phyloP scores from a whole-genome alignment of 2,888 invertebrate genomes.

The Amphipoea oculea region DNA sequence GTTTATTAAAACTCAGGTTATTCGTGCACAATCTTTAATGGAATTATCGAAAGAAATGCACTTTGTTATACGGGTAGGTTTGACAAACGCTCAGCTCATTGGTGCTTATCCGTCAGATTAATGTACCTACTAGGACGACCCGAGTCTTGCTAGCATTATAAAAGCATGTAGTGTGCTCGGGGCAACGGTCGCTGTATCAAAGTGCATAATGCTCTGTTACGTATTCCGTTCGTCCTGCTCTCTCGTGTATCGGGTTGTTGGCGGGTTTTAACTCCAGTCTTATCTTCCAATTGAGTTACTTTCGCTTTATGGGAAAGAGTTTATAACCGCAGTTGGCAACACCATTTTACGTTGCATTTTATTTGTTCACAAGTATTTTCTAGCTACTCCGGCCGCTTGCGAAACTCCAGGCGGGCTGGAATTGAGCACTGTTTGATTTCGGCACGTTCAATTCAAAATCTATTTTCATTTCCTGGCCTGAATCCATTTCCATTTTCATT shows the following conservation, averaged over 20 bases:
- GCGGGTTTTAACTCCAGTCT: constrained; percentile 37
- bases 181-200: constrained; percentile 21
- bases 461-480: constrained; percentile 74
- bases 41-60: not conserved
- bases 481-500: constrained; percentile 75
- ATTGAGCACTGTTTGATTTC: constrained; percentile 72
- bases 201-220: constrained; percentile 20
- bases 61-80: not conserved
- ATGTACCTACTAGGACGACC: not conserved
- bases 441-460: constrained; percentile 73
- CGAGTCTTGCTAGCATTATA: constrained; percentile 2
- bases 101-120: not conserved
- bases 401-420: constrained; percentile 55
- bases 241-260: constrained; percentile 39
- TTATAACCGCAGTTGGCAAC: constrained; percentile 49
- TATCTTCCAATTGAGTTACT: constrained; percentile 54
- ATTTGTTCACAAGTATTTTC: constrained; percentile 64
- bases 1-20: constrained; percentile 13
- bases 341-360: constrained; percentile 51
- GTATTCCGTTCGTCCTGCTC: constrained; percentile 21
- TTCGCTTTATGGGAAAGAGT: constrained; percentile 47
- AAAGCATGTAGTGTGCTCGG: constrained; percentile 6
- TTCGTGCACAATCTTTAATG: not conserved
- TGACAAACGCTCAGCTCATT: not conserved
- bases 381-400: constrained; percentile 45